These are phyloP conservation scores for Schizothorax lantsangensis DNA, from an alignment of 2,797 vertebrate genomes.

Conservation along the genomic window DNA sequence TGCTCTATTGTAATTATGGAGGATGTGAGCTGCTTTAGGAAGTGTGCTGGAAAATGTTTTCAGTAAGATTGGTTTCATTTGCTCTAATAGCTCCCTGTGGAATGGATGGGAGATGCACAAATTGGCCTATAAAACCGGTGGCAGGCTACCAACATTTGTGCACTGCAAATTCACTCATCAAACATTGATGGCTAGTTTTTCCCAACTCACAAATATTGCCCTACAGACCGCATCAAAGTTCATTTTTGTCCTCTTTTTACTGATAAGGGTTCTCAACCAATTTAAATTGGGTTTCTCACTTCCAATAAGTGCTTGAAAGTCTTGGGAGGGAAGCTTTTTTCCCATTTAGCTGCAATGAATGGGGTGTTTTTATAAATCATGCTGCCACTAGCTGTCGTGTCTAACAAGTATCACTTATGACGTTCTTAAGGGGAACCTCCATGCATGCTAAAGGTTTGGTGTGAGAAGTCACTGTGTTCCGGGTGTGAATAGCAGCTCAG, in stretches of 20 bases:
- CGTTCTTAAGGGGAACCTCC: slow-evolving; percentile 20
- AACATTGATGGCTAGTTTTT: slow-evolving; percentile 16
- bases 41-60: slow-evolving; percentile 36
- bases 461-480: slow-evolving; percentile 7
- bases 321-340: background rate
- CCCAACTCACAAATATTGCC: background rate
- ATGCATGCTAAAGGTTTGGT: slow-evolving; percentile 14
- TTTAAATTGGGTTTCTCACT: background rate
- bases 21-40: slow-evolving; percentile 20
- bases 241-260: background rate
- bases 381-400: background rate
- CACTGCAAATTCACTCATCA: slow-evolving; percentile 35
- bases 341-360: background rate
- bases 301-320: background rate
- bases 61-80: slow-evolving; percentile 35
- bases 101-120: slow-evolving; percentile 38
- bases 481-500: slow-evolving; percentile 6
- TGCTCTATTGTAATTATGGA: slow-evolving; percentile 21
- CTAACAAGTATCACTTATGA: slow-evolving; percentile 14
- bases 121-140: slow-evolving; percentile 42
- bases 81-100: slow-evolving; percentile 38
- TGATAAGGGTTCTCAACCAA: background rate
- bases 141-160: slow-evolving; percentile 36
- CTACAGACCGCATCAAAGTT: background rate
- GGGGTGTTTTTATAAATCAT: slow-evolving; percentile 16